These are phyloP conservation scores for Cyrtodaria siliqua DNA, from an alignment of 2,888 invertebrate species.

Conservation along the genomic window DNA sequence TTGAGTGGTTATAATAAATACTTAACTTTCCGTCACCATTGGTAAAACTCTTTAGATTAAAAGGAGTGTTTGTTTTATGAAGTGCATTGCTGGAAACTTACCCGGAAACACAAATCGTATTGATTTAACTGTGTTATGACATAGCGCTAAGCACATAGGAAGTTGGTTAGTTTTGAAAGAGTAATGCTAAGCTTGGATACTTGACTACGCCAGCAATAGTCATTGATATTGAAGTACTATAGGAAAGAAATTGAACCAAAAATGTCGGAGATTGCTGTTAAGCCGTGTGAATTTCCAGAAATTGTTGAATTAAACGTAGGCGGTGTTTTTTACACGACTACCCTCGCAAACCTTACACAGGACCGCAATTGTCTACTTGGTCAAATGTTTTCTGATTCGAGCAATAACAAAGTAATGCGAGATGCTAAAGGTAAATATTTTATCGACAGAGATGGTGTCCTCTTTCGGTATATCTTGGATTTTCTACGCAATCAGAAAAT, in stretches of 20 bases:
- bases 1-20: background rate
- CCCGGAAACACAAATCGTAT: background rate
- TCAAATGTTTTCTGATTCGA: conserved; percentile 89
- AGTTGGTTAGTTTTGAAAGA: background rate
- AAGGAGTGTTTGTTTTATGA: background rate
- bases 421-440: conserved; percentile 88
- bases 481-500: conserved; percentile 95
- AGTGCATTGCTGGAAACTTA: no score
- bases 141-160: no score
- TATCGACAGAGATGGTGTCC: conserved; percentile 98
- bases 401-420: conserved; percentile 64
- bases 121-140: background rate
- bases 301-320: conserved; percentile 98
- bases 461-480: conserved; percentile 98
- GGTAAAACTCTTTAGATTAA: background rate
- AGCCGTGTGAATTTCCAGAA: conserved; percentile 68
- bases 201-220: background rate
- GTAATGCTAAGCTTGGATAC: conserved; percentile 1
- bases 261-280: conserved; percentile 64
- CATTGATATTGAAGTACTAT: background rate
- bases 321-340: conserved; percentile 97
- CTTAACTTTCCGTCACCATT: no score
- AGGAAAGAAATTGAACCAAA: no score
- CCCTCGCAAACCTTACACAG: conserved; percentile 92
- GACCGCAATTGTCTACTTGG: conserved; percentile 93